Conservation (phyloP, 2,888 invertebrate genomes). For the Xylota sylvarum region DNA sequence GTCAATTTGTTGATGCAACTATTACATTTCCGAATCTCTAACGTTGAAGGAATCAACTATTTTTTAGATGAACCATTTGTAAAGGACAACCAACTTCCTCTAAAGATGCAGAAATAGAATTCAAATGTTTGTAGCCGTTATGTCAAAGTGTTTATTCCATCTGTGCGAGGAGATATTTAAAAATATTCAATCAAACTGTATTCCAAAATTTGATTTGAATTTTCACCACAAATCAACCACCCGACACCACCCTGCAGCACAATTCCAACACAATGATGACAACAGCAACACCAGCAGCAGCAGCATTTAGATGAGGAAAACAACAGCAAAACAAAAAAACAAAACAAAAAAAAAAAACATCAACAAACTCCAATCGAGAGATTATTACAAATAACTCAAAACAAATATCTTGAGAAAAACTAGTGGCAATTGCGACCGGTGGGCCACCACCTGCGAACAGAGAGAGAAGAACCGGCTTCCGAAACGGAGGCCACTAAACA, state of each 20-base stretch:
- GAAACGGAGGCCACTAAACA: constrained; percentile 67
- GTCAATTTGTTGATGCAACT: too few relatives aligned
- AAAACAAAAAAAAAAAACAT: constrained; percentile 51
- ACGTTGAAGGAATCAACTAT: too few relatives aligned
- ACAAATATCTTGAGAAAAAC: constrained; percentile 71
- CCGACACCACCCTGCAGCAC: neutral
- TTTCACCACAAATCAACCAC: neutral
- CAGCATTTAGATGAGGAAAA: neutral
- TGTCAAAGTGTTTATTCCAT: neutral
- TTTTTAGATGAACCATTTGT: too few relatives aligned
- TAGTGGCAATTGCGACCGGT: constrained; percentile 66
- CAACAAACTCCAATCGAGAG: constrained; percentile 61
- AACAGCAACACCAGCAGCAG: neutral
- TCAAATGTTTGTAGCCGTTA: too few relatives aligned
- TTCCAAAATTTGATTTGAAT: neutral
- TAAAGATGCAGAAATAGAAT: too few relatives aligned
- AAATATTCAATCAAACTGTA: neutral
- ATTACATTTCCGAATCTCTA: too few relatives aligned
- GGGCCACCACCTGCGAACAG: constrained; percentile 72
- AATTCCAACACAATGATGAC: constrained; percentile 20
- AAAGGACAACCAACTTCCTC: too few relatives aligned
- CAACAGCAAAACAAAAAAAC: constrained; percentile 28
- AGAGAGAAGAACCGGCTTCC: constrained; percentile 75
- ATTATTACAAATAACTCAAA: constrained; percentile 73
- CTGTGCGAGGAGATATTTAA: neutral